Evolutionary conservation across 2,113 vertebrate genomes (phyloP).

Genomic region (Leucoraja erinaceus): DNA sequence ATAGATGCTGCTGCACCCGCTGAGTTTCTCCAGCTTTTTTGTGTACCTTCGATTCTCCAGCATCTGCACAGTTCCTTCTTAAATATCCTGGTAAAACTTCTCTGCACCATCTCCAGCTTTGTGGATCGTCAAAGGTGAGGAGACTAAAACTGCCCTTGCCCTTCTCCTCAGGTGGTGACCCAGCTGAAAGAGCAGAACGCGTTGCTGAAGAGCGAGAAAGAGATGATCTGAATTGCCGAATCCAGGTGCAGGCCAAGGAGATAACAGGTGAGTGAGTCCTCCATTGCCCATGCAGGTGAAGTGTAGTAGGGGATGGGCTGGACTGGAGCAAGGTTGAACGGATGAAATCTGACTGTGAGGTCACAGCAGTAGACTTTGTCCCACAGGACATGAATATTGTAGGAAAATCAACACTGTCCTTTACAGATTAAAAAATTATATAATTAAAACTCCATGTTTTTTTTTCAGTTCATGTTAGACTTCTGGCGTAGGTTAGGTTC

Average conservation of each 20-base stretch:
- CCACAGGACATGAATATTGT: background rate
- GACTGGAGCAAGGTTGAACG: background rate
- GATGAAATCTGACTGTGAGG: background rate
- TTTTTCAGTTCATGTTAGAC: background rate
- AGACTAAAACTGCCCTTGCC: background rate
- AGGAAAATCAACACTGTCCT: background rate
- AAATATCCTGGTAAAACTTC: too few species aligned
- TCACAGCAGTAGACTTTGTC: too few species aligned
- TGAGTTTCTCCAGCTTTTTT: too few species aligned
- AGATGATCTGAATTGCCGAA: conserved; percentile 81
- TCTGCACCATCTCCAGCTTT: too few species aligned
- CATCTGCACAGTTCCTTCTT: too few species aligned
- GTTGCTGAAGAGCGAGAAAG: conserved; percentile 83
- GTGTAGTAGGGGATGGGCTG: background rate
- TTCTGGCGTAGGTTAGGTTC: background rate
- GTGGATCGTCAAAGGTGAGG: background rate
- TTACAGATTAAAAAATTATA: too few species aligned
- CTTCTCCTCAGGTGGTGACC: conserved; percentile 66
- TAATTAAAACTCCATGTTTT: too few species aligned
- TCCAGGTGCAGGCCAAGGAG: conserved; percentile 83
- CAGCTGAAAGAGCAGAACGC: conserved; percentile 87
- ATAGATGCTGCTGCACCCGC: too few species aligned
- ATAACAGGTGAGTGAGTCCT: conserved; percentile 78
- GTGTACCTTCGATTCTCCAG: too few species aligned
- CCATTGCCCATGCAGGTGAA: background rate